These are phyloP conservation scores for Plutella xylostella DNA, from an alignment of 2,888 invertebrate genomes.

Conservation along the genomic window DNA sequence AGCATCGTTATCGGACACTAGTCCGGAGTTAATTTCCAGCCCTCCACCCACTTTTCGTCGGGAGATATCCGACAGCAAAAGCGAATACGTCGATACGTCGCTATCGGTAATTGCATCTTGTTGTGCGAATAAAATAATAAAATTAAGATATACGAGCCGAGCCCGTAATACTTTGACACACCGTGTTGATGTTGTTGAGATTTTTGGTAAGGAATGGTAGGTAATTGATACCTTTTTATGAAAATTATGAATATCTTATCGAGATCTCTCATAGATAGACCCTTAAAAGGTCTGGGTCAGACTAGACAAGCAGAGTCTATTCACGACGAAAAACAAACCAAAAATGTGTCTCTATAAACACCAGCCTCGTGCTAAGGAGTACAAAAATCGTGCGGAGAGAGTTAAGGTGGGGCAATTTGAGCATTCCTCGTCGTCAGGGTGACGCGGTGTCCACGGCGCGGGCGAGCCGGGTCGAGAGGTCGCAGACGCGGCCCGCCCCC, in stretches of 20 bases:
- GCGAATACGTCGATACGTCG: conserved; percentile 25
- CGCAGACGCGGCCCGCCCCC: conserved; percentile 62
- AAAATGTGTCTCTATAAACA: too few relatives aligned
- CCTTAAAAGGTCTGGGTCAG: too few relatives aligned
- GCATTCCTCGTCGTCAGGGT: conserved; percentile 29
- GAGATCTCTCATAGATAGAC: too few relatives aligned
- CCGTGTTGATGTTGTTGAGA: conserved; percentile 4
- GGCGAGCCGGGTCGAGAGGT: conserved; percentile 49
- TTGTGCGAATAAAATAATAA: conserved; percentile 13
- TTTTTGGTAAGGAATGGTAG: too few relatives aligned
- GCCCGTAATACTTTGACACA: neutral
- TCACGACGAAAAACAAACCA: too few relatives aligned
- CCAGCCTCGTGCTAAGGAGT: too few relatives aligned
- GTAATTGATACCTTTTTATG: too few relatives aligned
- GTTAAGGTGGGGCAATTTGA: conserved; percentile 33
- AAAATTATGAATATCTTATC: too few relatives aligned
- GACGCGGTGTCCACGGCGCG: conserved; percentile 29
- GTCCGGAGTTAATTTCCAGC: conserved; percentile 29
- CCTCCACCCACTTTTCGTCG: conserved; percentile 43
- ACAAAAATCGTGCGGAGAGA: conserved; percentile 7
- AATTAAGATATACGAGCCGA: conserved; percentile 1
- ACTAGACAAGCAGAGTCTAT: too few relatives aligned
- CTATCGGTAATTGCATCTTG: conserved; percentile 56
- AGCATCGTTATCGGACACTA: conserved; percentile 22
- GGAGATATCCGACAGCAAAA: conserved; percentile 21